Evolutionary conservation across 2,888 invertebrate genomes (phyloP), one percentile per base, ranked within the genome.

Genomic region (Thymelicus sylvestris): DNA sequence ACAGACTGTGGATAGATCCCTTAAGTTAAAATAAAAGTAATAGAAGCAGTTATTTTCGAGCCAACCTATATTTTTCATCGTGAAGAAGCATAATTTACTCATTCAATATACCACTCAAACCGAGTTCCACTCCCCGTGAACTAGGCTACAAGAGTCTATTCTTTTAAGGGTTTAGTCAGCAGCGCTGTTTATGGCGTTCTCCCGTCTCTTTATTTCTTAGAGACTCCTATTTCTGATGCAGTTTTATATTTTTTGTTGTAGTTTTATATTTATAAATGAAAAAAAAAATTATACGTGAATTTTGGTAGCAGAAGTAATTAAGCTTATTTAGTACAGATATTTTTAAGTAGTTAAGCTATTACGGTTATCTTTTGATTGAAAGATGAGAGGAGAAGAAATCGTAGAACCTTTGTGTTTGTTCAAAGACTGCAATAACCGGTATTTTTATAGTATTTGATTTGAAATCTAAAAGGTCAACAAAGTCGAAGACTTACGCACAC

Each of bases 51-150:
- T 52, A 61, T 41, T 24, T 64, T 41, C 1, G n/a, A 59, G 24
- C 6, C 15, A 39, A 57, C 24, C 59, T 39, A 50, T 47, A 41
- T 38, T 39, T 64, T 61, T 31, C 52, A 47, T 57, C 39, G 31
- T 31, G 12, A 63, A 65, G 60, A 44, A 61, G 61, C 61, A 61
- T 71, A 66, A 66, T 71, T 71, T 61, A 62, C 66, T 71, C 66
- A 62, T 71, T 61, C 70, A 71, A 71, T 71, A 70, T 38, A 52
- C 59, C 61, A 71, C 66, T 70, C 59, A 65, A 64, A 57, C 24
- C 41, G 19, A 70, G 52, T 65, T 70, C 65, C 70, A 64, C 38
- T 60, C 65, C 31, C 70, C 60, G 70, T 70, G 65, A 70, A 50
- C 52, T 41, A 70, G 59, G 59, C 69, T 69, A 60, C 52, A 65